phyloP scores from a whole-genome alignment of 1,140 invertebrate species.

The Piezodorus guildinii region DNA sequence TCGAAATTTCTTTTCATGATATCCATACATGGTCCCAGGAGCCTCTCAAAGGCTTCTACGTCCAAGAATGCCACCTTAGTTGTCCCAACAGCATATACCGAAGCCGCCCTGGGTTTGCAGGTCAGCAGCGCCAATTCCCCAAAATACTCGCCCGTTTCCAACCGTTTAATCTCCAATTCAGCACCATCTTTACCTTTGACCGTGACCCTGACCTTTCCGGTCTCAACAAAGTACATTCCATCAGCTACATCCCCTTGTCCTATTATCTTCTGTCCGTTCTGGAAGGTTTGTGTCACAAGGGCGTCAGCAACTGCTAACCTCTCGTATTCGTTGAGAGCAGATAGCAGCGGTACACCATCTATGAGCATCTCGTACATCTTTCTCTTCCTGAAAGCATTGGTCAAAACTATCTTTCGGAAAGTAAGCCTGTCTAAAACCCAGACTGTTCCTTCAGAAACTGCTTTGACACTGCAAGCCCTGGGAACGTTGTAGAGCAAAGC shows the following conservation, averaged over 20 bases:
- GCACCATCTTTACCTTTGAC: constrained; percentile 63
- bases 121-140: constrained; percentile 91
- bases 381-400: constrained; percentile 89
- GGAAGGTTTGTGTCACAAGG: constrained; percentile 62
- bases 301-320: constrained; percentile 93
- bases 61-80: neutral
- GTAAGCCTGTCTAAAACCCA: constrained; percentile 96
- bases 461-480: constrained; percentile 76
- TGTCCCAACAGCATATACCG: neutral
- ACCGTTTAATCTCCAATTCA: constrained; percentile 49
- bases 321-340: constrained; percentile 52
- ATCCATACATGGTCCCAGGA: neutral
- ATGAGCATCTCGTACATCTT: constrained; percentile 90
- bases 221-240: constrained; percentile 95
- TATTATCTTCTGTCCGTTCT: constrained; percentile 71
- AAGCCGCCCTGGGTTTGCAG: constrained; percentile 83
- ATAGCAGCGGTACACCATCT: constrained; percentile 76
- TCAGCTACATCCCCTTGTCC: constrained; percentile 87
- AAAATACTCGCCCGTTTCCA: constrained; percentile 75
- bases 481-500: constrained; percentile 97
- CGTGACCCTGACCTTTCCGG: constrained; percentile 56
- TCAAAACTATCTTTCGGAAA: constrained; percentile 87
- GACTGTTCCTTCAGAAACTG: constrained; percentile 66
- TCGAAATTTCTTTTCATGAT: constrained; percentile 36
- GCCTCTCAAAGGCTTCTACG: neutral